Conservation (phyloP, 2,113 vertebrate genomes). For the Willisornis vidua region DNA sequence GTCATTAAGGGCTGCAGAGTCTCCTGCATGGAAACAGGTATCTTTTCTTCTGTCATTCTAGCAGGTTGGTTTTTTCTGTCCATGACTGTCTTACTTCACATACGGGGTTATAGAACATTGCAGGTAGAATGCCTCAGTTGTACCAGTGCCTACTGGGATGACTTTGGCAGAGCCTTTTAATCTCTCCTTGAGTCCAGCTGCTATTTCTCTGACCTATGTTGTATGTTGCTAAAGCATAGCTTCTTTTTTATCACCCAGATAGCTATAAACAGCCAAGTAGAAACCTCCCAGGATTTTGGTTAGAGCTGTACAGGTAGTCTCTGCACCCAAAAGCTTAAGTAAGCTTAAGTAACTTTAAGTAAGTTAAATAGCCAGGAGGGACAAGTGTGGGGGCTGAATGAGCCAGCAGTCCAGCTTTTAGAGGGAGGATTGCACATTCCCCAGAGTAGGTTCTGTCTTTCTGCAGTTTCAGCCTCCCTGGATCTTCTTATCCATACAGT, state of each 20-base stretch:
- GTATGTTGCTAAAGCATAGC: neutral
- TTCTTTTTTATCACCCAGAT: neutral
- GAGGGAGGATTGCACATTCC: neutral
- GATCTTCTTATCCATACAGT: neutral
- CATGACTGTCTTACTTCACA: neutral
- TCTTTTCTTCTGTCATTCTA: neutral
- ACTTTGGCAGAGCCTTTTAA: neutral
- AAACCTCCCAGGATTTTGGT: neutral
- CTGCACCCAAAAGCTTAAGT: neutral
- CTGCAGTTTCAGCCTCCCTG: neutral
- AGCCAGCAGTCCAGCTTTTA: neutral
- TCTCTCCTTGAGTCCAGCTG: neutral
- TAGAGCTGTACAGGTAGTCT: neutral
- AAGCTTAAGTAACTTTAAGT: too few species aligned
- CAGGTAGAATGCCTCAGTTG: neutral
- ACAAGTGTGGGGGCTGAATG: neutral
- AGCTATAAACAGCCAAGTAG: neutral
- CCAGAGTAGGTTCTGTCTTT: neutral
- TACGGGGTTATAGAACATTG: neutral
- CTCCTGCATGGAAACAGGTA: neutral
- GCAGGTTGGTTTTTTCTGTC: neutral
- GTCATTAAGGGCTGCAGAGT: neutral
- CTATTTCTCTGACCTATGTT: neutral
- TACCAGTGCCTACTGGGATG: neutral
- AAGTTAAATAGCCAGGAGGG: neutral